phyloP scores from a whole-genome alignment of 1,140 invertebrate species.

The Cataglyphis hispanica region DNA sequence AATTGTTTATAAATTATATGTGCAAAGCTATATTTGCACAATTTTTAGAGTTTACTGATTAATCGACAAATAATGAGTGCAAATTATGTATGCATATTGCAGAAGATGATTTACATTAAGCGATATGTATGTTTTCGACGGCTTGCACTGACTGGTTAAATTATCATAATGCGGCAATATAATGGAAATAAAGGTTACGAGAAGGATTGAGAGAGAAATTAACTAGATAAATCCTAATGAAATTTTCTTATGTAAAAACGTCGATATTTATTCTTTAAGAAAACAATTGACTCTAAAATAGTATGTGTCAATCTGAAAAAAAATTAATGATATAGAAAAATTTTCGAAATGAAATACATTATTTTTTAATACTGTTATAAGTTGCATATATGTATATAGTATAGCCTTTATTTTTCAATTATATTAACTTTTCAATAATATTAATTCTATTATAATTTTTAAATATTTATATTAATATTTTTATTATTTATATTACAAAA shows the following conservation, averaged over 20 bases:
- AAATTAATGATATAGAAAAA: background rate
- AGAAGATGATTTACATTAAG: slow-evolving; percentile 43
- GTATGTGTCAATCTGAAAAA: background rate
- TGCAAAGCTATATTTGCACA: slow-evolving; percentile 5
- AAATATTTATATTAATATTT: background rate
- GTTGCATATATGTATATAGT: background rate
- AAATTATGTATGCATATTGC: slow-evolving; percentile 20
- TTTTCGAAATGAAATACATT: background rate
- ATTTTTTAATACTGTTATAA: background rate
- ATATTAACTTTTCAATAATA: too few species aligned
- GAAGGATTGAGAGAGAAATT: background rate
- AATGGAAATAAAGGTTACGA: background rate
- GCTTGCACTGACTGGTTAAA: background rate
- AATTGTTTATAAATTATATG: slow-evolving; percentile 4
- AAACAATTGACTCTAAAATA: background rate
- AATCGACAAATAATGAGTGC: slow-evolving; percentile 36
- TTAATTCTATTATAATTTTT: too few species aligned
- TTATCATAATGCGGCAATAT: background rate
- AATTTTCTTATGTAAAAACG: background rate
- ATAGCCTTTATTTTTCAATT: slow-evolving; percentile 13
- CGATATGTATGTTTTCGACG: slow-evolving; percentile 21
- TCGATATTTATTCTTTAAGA: background rate
- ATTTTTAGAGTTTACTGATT: slow-evolving; percentile 38
- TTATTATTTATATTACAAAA: slow-evolving; percentile 22
- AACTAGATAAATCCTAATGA: background rate